These are phyloP conservation scores for Scytalopus superciliaris DNA, from an alignment of 2,113 vertebrate genomes.

Conservation along the genomic window DNA sequence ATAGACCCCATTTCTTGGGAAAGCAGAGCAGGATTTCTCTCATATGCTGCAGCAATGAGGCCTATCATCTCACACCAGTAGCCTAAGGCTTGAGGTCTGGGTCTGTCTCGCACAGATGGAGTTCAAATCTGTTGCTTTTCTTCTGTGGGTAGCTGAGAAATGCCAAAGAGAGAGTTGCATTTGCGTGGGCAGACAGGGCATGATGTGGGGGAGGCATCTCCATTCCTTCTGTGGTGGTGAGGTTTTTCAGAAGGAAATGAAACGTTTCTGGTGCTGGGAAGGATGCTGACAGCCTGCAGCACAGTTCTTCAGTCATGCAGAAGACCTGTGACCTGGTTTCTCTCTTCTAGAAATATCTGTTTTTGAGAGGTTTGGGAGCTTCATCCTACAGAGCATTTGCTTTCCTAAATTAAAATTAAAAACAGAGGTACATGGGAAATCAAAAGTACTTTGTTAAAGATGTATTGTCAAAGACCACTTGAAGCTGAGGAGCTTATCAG, in stretches of 20 bases:
- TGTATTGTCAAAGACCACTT: neutral
- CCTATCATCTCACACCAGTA: neutral
- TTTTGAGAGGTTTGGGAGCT: neutral
- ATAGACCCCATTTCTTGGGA: fast-evolving
- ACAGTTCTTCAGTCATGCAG: neutral
- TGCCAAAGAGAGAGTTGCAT: neutral
- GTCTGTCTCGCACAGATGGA: neutral
- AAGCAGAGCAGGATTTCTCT: neutral
- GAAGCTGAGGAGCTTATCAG: neutral
- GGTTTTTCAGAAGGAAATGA: neutral
- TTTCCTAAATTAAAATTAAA: neutral
- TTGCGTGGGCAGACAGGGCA: neutral
- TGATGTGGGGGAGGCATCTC: fast-evolving
- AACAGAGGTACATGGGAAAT: fast-evolving
- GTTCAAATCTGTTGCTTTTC: neutral
- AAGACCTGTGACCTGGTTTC: neutral
- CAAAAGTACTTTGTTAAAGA: neutral
- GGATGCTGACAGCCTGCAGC: neutral
- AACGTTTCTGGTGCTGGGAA: neutral
- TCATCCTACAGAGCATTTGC: neutral
- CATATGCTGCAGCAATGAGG: neutral
- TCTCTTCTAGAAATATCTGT: neutral
- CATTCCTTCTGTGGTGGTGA: neutral
- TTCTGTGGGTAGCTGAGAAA: neutral
- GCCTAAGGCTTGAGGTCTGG: neutral